These are phyloP conservation scores for Odontomyia ornata DNA, from an alignment of 2,888 invertebrate genomes.

Conservation along the genomic window DNA sequence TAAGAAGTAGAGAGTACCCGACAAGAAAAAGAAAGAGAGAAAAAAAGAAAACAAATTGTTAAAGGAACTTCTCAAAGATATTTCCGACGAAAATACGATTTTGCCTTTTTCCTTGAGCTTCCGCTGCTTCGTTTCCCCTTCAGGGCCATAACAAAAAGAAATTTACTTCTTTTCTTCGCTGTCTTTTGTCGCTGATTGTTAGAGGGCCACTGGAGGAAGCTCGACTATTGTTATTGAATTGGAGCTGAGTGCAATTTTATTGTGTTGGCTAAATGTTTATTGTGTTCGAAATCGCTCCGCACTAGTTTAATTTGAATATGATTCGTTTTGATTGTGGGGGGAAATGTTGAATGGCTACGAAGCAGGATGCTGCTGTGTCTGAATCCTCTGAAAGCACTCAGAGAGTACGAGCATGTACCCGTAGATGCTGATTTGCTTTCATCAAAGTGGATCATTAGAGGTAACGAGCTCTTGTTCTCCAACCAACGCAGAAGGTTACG, in stretches of 20 bases:
- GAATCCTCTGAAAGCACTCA: too few relatives aligned
- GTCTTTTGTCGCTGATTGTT: constrained; percentile 36
- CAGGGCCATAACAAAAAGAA: constrained; percentile 17
- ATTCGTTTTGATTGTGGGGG: constrained; percentile 13
- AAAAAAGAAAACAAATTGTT: constrained; percentile 33
- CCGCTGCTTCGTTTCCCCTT: neutral
- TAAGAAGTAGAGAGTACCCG: neutral
- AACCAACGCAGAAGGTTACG: too few relatives aligned
- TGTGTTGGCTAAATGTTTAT: constrained; percentile 32
- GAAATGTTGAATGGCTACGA: too few relatives aligned
- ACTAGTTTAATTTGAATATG: constrained; percentile 29
- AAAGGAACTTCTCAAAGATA: constrained; percentile 32
- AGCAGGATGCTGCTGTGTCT: too few relatives aligned
- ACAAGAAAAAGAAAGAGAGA: neutral
- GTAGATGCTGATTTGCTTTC: too few relatives aligned
- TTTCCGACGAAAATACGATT: constrained; percentile 36
- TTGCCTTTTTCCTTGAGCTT: constrained; percentile 3
- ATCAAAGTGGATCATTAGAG: too few relatives aligned
- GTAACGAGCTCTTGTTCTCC: too few relatives aligned
- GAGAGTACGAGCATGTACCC: too few relatives aligned
- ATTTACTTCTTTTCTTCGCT: constrained; percentile 6
- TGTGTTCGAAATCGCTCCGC: constrained; percentile 10
- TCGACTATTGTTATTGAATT: constrained; percentile 39
- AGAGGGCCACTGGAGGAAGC: constrained; percentile 38
- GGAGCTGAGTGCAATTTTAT: constrained; percentile 36